Percentiles rank a stretch among this genome's conserved stretches.
Evolutionary conservation across 2,113 vertebrate genomes (phyloP).

Genomic region (Bolborhynchus lineola): DNA sequence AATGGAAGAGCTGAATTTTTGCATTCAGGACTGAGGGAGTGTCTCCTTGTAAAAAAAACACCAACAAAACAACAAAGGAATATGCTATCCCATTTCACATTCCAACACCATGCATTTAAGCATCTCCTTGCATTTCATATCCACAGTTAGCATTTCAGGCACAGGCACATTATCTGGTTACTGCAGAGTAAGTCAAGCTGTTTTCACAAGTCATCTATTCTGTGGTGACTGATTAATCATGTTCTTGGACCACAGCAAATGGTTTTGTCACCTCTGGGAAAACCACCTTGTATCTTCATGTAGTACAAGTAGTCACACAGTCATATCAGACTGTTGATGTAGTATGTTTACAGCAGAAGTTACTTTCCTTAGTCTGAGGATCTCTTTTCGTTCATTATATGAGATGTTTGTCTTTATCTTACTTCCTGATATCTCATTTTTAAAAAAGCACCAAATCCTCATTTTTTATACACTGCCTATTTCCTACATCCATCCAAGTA

Average conservation of each 20-base stretch:
- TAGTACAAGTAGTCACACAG: neutral
- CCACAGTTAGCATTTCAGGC: neutral
- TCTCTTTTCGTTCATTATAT: neutral
- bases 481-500: neutral
- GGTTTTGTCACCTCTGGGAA: neutral
- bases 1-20: neutral
- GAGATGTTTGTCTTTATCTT: neutral
- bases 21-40: fast-evolving
- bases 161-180: neutral
- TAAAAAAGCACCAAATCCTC: neutral
- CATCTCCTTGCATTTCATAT: neutral
- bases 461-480: neutral
- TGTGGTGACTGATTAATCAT: fast-evolving
- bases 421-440: neutral
- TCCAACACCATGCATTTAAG: neutral
- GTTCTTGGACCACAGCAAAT: neutral
- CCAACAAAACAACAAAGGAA: neutral
- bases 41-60: neutral
- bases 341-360: neutral
- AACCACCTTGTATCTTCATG: neutral
- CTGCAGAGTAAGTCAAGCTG: neutral
- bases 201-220: neutral
- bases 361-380: neutral
- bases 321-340: neutral
- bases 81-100: neutral